phyloP scores from a whole-genome alignment of 1,140 invertebrate species.

The Cepaea nemoralis region DNA sequence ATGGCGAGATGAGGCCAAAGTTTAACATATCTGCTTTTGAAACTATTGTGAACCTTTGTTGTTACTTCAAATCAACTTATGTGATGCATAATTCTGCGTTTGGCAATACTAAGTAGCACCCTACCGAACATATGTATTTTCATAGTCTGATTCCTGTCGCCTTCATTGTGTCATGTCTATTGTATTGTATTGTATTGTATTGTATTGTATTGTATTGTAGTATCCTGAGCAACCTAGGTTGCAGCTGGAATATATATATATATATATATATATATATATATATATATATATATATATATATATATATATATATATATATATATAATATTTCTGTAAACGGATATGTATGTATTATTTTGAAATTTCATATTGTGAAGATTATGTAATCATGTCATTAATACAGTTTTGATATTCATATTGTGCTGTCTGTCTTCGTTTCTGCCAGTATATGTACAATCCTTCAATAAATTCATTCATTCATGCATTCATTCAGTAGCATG shows the following conservation, averaged over 20 bases:
- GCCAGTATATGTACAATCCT: neutral
- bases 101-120: neutral
- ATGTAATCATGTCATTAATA: neutral
- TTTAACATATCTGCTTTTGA: too few species aligned
- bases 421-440: neutral
- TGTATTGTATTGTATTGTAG: too few species aligned
- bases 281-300: constrained; percentile 31
- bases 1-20: too few species aligned
- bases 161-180: neutral
- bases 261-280: constrained; percentile 31
- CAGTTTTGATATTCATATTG: neutral
- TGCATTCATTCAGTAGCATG: too few species aligned
- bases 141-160: neutral
- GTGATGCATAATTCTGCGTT: neutral
- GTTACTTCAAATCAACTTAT: too few species aligned
- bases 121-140: neutral
- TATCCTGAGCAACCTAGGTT: too few species aligned
- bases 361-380: neutral
- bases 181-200: neutral
- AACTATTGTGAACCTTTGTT: too few species aligned
- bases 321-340: neutral
- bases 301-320: neutral
- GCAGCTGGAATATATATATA: too few species aligned
- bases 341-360: neutral
- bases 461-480: neutral